Base-by-base conservation (phyloP, 2,113 vertebrate genomes). In the Panthera uncia region DNA sequence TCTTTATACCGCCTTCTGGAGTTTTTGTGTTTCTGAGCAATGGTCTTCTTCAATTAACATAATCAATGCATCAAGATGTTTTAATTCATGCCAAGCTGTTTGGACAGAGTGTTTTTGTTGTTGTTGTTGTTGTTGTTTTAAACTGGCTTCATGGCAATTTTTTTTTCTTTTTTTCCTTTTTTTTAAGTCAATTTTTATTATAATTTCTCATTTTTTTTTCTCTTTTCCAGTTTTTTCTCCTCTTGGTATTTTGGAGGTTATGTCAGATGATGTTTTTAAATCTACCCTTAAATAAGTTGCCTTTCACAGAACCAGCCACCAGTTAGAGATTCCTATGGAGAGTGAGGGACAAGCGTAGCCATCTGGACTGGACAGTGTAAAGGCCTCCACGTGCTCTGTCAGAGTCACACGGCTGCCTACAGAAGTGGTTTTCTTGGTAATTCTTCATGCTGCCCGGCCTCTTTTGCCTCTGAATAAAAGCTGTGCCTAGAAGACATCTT, bases 351-450 rank as follows among this genome's bases (percentile, higher is more conserved):
- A 33, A 8, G 11, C 1, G 5, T 10, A 68, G 21, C 27, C 21
- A 8, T 4, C 14, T 6, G 38, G 14, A 13, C 29, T 16, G 69
- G 63, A 27, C 7, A 38, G 15, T 66, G 5, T 66, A 23, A 33
- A 55, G 12, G 23, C 8, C 12, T 41, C 89, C 12, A 1, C 1
- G n/a, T 23, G 31, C 38, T n/a, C 31, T 48, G 13, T 31, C 15
- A 25, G 10, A 63, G 3, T 29, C 29, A 7, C 14, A 13, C 0
- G 3, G 23, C 50, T 55, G n/a, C 27, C 29, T 18, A 15, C 1
- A 29, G n/a, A 88, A 45, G 19, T 27, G 23, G 2, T 13, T 81
- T 5, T n/a, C 19, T 33, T 33, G 25, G 19, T 71, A 27, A 27
- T 66, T 48, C 18, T 73, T 57, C 65, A 3, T 2, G 9, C 2